phyloP scores from a whole-genome alignment of 1,140 invertebrate genomes.

The Mycetomoellerius zeteki region DNA sequence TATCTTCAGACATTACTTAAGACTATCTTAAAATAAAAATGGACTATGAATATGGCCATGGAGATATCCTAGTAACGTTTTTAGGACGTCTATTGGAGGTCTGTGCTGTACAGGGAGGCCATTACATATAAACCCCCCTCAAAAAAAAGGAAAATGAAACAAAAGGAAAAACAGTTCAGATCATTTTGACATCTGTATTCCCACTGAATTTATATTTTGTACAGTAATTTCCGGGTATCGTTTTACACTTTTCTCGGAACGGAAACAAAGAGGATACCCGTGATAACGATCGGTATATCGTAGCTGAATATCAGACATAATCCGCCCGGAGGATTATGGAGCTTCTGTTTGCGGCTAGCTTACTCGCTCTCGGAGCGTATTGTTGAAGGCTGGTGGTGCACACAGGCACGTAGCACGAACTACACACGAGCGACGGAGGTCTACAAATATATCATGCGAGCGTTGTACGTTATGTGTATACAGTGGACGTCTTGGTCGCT shows the following conservation, averaged over 20 bases:
- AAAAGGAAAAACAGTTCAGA: neutral
- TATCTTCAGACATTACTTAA: too few species aligned
- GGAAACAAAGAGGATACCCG: neutral
- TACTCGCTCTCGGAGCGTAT: neutral
- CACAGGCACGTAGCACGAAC: neutral
- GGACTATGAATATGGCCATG: too few species aligned
- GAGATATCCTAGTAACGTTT: too few species aligned
- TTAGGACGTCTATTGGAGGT: too few species aligned
- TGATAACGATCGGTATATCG: conserved; percentile 33
- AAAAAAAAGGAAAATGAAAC: too few species aligned
- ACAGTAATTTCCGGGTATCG: neutral
- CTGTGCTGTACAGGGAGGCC: too few species aligned
- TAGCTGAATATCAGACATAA: neutral
- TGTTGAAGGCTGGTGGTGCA: neutral
- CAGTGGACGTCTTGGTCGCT: neutral
- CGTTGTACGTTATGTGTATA: neutral
- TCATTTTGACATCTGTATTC: neutral
- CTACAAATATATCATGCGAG: conserved; percentile 26
- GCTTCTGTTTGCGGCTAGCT: conserved; percentile 20
- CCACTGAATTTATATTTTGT: neutral
- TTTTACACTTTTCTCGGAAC: neutral
- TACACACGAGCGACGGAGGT: neutral
- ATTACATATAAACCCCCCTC: too few species aligned
- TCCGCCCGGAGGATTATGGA: neutral
- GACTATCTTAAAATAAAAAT: too few species aligned